These are phyloP conservation scores for Ypsolopha sequella DNA, from an alignment of 2,888 invertebrate genomes.

Conservation along the genomic window DNA sequence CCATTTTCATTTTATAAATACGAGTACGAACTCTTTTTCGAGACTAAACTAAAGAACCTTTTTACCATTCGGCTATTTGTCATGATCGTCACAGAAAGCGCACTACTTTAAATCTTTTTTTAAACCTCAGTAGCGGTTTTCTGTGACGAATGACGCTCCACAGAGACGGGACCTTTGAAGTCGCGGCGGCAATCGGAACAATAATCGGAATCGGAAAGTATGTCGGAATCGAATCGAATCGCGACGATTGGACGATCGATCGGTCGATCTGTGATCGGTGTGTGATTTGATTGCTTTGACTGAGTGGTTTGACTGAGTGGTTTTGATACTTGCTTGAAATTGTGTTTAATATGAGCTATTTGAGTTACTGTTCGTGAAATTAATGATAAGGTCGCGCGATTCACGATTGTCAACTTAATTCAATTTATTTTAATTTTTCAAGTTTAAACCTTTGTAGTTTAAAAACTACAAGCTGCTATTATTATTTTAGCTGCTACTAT, in stretches of 20 bases:
- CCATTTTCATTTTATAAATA: no score
- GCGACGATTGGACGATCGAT: slow-evolving; percentile 29
- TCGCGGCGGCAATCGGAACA: slow-evolving; percentile 30
- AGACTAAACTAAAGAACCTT: slow-evolving; percentile 3
- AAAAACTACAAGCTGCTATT: no score
- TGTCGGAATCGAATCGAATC: slow-evolving; percentile 40
- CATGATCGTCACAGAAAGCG: slow-evolving; percentile 1
- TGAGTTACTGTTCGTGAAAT: no score
- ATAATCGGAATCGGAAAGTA: slow-evolving; percentile 33
- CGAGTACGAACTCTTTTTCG: slow-evolving; percentile 1
- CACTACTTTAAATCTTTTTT: slow-evolving; percentile 13
- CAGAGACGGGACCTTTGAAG: slow-evolving; percentile 28
- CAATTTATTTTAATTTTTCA: no score
- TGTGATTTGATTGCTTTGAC: slow-evolving; percentile 21
- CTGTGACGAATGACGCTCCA: slow-evolving; percentile 40
- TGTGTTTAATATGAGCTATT: not conserved
- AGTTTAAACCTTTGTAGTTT: no score
- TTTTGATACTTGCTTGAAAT: slow-evolving; percentile 10
- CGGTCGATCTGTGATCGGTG: slow-evolving; percentile 46
- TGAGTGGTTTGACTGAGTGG: slow-evolving; percentile 5
- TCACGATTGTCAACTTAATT: no score
- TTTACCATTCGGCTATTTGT: slow-evolving; percentile 8
- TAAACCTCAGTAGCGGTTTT: slow-evolving; percentile 30
- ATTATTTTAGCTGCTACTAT: no score
- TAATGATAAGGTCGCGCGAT: no score